Conservation (phyloP, 2,113 vertebrate genomes). For the Alaudala cheleensis region DNA sequence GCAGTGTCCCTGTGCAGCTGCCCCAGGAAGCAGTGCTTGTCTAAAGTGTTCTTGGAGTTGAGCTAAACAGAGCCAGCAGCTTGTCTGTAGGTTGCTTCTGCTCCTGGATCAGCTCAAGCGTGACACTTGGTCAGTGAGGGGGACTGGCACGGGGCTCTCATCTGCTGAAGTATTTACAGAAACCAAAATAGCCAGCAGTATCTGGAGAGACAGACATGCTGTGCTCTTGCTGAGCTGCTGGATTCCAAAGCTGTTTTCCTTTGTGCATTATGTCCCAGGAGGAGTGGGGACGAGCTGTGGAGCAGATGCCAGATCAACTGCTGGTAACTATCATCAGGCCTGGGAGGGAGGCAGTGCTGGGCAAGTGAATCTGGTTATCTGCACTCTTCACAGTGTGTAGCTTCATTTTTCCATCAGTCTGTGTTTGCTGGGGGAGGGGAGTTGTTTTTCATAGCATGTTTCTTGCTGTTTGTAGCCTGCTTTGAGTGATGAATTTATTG, state of each 20-base stretch:
- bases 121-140: neutral
- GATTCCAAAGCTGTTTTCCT: conserved; percentile 12
- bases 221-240: neutral
- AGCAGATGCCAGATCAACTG: neutral
- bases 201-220: neutral
- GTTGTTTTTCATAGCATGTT: neutral
- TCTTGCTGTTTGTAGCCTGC: neutral
- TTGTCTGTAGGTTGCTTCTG: neutral
- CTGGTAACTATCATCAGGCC: neutral
- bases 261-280: neutral
- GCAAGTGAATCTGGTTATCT: neutral
- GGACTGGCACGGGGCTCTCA: neutral
- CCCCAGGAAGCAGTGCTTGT: neutral
- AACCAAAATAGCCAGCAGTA: neutral
- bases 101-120: neutral
- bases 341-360: neutral
- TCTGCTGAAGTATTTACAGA: neutral
- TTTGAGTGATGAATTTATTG: neutral
- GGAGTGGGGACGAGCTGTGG: neutral
- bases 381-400: neutral
- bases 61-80: neutral
- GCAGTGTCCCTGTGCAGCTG: neutral
- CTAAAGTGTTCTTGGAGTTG: neutral
- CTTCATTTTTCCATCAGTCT: neutral
- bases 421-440: neutral